These are phyloP conservation scores for Drepana arcuata DNA, from an alignment of 1,140 invertebrate species.

Conservation along the genomic window DNA sequence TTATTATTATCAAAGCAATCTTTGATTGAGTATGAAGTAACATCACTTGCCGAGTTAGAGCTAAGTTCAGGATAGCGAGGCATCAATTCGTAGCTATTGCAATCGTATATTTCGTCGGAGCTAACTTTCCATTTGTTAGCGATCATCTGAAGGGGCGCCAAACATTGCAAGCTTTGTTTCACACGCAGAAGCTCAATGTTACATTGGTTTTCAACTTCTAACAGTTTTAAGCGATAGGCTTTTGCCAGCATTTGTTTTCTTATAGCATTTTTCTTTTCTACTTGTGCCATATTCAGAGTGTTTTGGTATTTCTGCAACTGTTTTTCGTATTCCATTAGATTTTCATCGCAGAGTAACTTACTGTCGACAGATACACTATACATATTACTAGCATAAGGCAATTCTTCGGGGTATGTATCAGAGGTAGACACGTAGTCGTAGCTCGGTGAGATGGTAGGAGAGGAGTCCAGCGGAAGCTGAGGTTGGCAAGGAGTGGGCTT, in stretches of 20 bases:
- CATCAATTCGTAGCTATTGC: conserved; percentile 44
- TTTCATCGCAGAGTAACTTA: conserved; percentile 49
- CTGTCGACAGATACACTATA: conserved; percentile 35
- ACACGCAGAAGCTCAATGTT: conserved; percentile 70
- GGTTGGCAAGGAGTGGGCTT: too few relatives aligned
- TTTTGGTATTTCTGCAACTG: conserved; percentile 56
- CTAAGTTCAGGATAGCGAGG: conserved; percentile 48
- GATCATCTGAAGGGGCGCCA: conserved; percentile 66
- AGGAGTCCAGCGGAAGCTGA: too few relatives aligned
- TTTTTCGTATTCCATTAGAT: conserved; percentile 61
- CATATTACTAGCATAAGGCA: too few relatives aligned
- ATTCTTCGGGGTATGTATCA: too few relatives aligned
- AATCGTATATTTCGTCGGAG: conserved; percentile 30
- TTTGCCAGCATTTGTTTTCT: conserved; percentile 65
- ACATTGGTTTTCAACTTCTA: conserved; percentile 73
- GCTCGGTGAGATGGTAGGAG: too few relatives aligned
- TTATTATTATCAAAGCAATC: conserved; percentile 17
- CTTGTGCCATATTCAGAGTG: conserved; percentile 56
- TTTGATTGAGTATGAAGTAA: conserved; percentile 14
- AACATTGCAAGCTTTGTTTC: conserved; percentile 68
- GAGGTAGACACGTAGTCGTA: too few relatives aligned
- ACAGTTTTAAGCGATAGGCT: conserved; percentile 61
- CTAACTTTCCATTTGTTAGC: conserved; percentile 46
- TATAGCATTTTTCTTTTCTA: conserved; percentile 60
- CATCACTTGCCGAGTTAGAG: conserved; percentile 24